Conservation (phyloP, 2,797 vertebrate genomes). For the Melanitta fusca region DNA sequence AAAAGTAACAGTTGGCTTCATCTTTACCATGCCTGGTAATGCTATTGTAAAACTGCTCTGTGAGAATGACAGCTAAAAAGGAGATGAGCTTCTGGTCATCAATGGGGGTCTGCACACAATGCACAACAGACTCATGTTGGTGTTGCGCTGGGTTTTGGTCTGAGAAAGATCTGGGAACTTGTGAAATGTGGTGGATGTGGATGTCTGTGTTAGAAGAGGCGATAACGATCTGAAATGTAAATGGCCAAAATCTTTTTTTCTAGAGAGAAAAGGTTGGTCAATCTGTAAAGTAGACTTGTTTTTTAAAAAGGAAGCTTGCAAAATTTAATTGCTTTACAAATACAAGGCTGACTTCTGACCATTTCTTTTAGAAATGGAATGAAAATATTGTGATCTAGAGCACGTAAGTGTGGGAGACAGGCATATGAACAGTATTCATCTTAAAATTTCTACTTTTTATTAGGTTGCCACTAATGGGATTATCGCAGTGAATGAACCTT, state of each 20-base stretch:
- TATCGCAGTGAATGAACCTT: slow-evolving; percentile 84
- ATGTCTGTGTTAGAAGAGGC: not conserved
- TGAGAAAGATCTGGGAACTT: not conserved
- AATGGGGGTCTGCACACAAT: not conserved
- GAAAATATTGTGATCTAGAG: not conserved
- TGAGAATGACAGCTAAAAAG: not conserved
- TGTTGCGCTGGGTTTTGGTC: not conserved
- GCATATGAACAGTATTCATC: not conserved
- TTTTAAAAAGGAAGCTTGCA: not conserved
- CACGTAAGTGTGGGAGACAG: not conserved
- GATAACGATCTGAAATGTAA: not conserved
- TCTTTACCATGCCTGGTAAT: not conserved
- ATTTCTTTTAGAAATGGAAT: not conserved
- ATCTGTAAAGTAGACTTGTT: not conserved
- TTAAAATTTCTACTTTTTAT: slow-evolving; percentile 17
- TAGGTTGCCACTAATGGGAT: slow-evolving; percentile 93
- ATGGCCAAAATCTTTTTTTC: not conserved
- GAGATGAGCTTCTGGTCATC: not conserved
- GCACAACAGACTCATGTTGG: not conserved
- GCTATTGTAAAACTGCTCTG: not conserved
- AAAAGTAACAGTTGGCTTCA: not conserved
- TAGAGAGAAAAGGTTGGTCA: not conserved
- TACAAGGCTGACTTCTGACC: not conserved
- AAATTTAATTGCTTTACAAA: not conserved
- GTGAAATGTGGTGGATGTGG: not conserved